phyloP scores from a whole-genome alignment of 2,888 invertebrate genomes.

The Hipparchia sbordonii region DNA sequence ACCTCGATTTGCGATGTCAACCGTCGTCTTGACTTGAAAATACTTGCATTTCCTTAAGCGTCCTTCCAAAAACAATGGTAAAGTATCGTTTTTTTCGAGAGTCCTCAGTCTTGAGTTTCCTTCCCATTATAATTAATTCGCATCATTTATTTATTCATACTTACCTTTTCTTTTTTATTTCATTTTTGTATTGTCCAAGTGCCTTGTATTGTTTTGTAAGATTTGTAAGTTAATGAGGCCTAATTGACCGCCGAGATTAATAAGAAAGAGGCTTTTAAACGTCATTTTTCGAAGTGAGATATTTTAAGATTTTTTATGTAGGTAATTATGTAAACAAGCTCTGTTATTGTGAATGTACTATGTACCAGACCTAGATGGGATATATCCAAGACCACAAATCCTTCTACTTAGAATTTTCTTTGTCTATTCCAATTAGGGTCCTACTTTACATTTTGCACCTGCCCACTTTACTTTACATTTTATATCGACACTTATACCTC shows the following conservation, averaged over 20 bases:
- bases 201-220: not conserved
- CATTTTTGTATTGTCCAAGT: not conserved
- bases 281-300: not conserved
- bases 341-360: too few relatives aligned
- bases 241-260: not conserved
- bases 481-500: not conserved
- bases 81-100: not conserved
- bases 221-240: too few relatives aligned
- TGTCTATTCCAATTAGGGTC: not conserved
- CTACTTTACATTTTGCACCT: too few relatives aligned
- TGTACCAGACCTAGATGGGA: not conserved
- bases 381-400: not conserved
- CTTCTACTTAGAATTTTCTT: not conserved
- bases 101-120: conserved; percentile 6
- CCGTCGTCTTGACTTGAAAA: conserved; percentile 52
- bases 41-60: conserved; percentile 40
- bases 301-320: too few relatives aligned
- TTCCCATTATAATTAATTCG: conserved; percentile 6
- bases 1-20: conserved; percentile 64
- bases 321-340: too few relatives aligned
- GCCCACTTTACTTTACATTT: too few relatives aligned
- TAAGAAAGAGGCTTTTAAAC: not conserved
- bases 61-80: conserved; percentile 37
- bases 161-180: not conserved
- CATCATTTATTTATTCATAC: not conserved